These are phyloP conservation scores for Rana temporaria DNA, from an alignment of 2,113 vertebrate species.

Conservation along the genomic window DNA sequence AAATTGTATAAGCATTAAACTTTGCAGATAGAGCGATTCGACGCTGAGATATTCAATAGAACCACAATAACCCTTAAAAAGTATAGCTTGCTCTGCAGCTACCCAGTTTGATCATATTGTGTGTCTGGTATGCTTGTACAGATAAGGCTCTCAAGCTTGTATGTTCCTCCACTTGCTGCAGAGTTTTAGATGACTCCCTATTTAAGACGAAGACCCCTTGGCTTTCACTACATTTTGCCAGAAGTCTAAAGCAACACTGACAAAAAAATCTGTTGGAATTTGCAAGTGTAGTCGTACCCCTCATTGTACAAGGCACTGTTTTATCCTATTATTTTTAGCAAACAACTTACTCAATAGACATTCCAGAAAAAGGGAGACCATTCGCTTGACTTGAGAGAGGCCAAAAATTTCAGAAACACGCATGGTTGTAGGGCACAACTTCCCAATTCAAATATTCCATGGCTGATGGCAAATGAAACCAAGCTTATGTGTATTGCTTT, in stretches of 20 bases:
- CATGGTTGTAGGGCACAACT: slow-evolving; percentile 3
- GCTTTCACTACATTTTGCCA: neutral
- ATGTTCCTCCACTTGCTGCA: too few species aligned
- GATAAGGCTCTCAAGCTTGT: too few species aligned
- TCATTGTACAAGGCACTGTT: slow-evolving; percentile 36
- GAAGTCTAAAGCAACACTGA: neutral
- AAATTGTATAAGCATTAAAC: too few species aligned
- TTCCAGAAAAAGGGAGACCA: neutral
- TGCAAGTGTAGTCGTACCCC: slow-evolving; percentile 23
- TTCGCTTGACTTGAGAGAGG: neutral
- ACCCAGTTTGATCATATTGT: too few species aligned
- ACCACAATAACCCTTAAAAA: too few species aligned
- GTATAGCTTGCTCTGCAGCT: too few species aligned
- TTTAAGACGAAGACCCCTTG: neutral
- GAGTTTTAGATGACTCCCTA: too few species aligned
- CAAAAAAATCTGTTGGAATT: neutral
- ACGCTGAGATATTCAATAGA: too few species aligned
- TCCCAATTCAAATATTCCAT: neutral
- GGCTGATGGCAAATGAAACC: slow-evolving; percentile 3
- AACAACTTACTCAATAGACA: slow-evolving; percentile 17
- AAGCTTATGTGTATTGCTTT: slow-evolving; percentile 29
- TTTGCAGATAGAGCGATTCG: too few species aligned
- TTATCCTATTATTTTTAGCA: neutral
- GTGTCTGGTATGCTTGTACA: too few species aligned
- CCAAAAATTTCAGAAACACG: neutral